Base-by-base conservation (phyloP, 2,113 vertebrate species). In the Pyxicephalus adspersus region DNA sequence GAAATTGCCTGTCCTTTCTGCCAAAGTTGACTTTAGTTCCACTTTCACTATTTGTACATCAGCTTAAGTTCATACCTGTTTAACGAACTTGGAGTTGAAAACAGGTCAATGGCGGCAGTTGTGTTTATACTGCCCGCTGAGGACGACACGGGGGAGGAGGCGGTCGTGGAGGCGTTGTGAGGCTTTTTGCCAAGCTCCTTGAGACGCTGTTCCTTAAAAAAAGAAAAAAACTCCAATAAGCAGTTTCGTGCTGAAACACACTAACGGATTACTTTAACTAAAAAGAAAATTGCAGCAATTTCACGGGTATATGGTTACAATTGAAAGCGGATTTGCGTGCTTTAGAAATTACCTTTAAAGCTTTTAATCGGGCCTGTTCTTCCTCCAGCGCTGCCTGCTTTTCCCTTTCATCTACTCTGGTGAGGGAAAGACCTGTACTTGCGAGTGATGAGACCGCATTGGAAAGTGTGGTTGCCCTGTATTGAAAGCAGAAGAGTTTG, bases 311-410 rank as follows among this genome's bases (percentile, higher is more conserved):
- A 45, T 45, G 8, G 11, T 45, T 45, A 45, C 15, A 13, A 45
- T 13, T 9, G 15, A 3, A 45, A 38, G 1, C 8, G 6, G 11
- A 45, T 13, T 45, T 45, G 38, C 11, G 15, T 15, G 11, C 38
- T 45, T 45, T 13, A 45, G 38, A 71, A 51, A 22, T 17, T 89
- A 97, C 97, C 96, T 99, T 99, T 87, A 99, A 93, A 86, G 97
- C 96, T 93, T 98, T 98, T 85, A 99, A 94, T 83, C 96, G 95
- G 64, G 96, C 95, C 87, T 99, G 97, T 71, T 99, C 97, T 86
- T 99, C 97, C 86, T 99, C 97, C n/a, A 99, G 90, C 0, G 97
- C 97, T n/a, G 96, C 97, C 86, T 98, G 97, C 85, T 98, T 99
- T 94, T 99, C 97, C 86, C 97, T 95, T 92, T 99, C 97, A 84